A percentile compares a stretch with the other conserved stretches of the same genome.
Evolutionary conservation across 2,113 vertebrate species (phyloP).

Genomic region (Brachionichthys hirsutus): DNA sequence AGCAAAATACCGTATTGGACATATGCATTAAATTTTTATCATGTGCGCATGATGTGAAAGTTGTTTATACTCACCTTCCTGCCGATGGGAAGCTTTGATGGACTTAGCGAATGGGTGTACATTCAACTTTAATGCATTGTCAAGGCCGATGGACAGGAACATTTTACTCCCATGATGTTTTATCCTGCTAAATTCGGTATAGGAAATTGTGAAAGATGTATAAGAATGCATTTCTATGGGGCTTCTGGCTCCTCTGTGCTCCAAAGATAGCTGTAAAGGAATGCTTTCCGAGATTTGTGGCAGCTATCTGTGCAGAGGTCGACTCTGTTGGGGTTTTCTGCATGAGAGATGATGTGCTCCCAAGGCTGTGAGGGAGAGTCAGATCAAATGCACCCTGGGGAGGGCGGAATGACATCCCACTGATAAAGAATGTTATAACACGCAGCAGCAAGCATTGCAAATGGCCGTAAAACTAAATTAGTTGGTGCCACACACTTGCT

Average conservation of each 20-base stretch:
- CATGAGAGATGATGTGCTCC: constrained; percentile 33
- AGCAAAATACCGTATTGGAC: constrained; percentile 17
- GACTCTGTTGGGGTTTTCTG: constrained; percentile 26
- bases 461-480: constrained; percentile 55
- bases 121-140: constrained; percentile 43
- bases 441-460: constrained; percentile 46
- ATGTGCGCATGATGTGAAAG: not conserved
- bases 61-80: not conserved
- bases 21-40: constrained; percentile 46
- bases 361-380: constrained; percentile 54
- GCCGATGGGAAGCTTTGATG: constrained; percentile 22
- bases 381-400: constrained; percentile 62
- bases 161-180: constrained; percentile 16
- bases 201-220: constrained; percentile 24
- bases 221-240: constrained; percentile 5
- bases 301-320: constrained; percentile 19
- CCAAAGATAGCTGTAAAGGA: constrained; percentile 17
- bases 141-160: constrained; percentile 22
- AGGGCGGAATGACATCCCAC: constrained; percentile 46
- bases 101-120: constrained; percentile 17
- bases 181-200: not conserved
- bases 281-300: constrained; percentile 35
- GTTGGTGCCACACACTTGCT: constrained; percentile 39
- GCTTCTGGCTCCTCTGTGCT: not conserved
- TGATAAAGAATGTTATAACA: constrained; percentile 54